Base-by-base conservation (phyloP, 2,888 invertebrate genomes). In the Hypsopygia costalis region DNA sequence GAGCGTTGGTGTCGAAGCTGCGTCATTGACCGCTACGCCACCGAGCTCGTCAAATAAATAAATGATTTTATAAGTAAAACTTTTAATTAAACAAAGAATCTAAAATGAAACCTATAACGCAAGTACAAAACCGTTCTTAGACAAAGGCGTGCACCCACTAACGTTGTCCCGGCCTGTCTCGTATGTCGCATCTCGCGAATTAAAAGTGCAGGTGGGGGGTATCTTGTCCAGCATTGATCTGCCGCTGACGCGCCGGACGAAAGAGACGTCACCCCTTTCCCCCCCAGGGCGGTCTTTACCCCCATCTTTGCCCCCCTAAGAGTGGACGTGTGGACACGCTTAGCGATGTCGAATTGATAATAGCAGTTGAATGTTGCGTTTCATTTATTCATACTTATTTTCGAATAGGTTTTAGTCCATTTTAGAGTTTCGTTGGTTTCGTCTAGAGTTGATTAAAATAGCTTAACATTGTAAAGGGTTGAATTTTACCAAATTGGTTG, bases 141-240 rank as follows among this genome's bases (percentile, higher is more conserved):
- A 60, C 61, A 66, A 66, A 66, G 63, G 58, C 53, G 44, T n/a
- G n/a, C n/a, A n/a, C 44, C 55, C 52, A 62, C 56, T 47, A 28
- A 38, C 47, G 48, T 36, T 40, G 41, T 33, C 49, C 38, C 43
- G 30, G 11, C 21, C 11, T 46, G 52, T 47, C 52, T 4, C 16
- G 16, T 4, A 16, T 16, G 51, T 57, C 55, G 57, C 49, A 51
- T 50, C 49, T 62, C 66, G 66, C 64, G 79, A 81, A 76, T 82
- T 85, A 88, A 87, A 88, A 87, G 77, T 86, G 81, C 86, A 89
- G 85, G 87, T 88, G 83, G 81, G 73, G 73, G 74, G 59, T 30
- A 64, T 25, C 25, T 25, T 74, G 81, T 80, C 79, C 81, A 59
- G 82, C 82, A 83, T 86, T 87, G 88, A 86, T 87, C 87, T 82